Evolutionary conservation across 2,113 vertebrate species (phyloP).

Genomic region (Vimba vimba): DNA sequence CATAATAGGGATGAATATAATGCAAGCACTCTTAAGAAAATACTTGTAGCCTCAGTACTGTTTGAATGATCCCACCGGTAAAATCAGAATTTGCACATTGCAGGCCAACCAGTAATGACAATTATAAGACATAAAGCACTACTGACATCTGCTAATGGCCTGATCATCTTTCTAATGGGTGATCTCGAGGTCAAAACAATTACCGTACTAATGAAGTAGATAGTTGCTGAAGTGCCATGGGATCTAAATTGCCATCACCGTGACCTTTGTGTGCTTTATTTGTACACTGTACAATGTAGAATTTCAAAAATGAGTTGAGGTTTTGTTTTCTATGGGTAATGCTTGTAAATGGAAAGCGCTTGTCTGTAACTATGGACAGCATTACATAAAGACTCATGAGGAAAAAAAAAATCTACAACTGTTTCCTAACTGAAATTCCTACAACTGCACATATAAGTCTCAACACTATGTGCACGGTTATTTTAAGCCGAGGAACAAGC

Average conservation of each 20-base stretch:
- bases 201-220: constrained; percentile 29
- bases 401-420: not conserved
- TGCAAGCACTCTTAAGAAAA: not conserved
- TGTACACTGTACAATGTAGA: not conserved
- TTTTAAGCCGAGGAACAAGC: not conserved
- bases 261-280: not conserved
- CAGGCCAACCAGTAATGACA: constrained; percentile 14
- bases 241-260: constrained; percentile 14
- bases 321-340: not conserved
- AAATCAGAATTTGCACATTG: constrained; percentile 2
- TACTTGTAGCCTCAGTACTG: not conserved
- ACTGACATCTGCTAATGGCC: constrained; percentile 32
- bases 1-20: not conserved
- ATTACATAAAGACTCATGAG: not conserved
- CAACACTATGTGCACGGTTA: not conserved
- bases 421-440: too few relatives aligned
- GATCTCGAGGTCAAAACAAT: constrained; percentile 34
- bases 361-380: not conserved
- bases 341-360: not conserved
- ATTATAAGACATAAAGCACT: constrained; percentile 22
- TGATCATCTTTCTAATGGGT: constrained; percentile 19
- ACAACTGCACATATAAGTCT: too few relatives aligned
- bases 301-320: not conserved
- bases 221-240: constrained; percentile 8
- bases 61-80: constrained; percentile 16